Evolutionary conservation across 2,888 invertebrate species (phyloP), one percentile per base, ranked within the genome.

Genomic region (Tubulanus polymorphus): DNA sequence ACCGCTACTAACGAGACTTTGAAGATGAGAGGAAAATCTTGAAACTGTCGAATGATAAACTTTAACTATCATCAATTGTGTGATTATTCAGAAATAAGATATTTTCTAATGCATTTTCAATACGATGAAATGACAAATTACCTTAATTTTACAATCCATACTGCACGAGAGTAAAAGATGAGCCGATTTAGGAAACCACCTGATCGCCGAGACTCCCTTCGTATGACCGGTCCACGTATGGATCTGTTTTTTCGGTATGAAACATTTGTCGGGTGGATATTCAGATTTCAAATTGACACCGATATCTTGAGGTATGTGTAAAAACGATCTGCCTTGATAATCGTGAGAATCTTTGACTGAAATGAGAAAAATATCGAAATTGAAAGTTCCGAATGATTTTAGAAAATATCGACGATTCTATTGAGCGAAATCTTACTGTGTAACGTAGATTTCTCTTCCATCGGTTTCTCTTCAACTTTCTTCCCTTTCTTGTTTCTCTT

Each of bases 151-250:
- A 66, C 89, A 89, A 80, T 99, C 99, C 96, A 99, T 95, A 65
- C 95, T 91, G 51, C 90, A 91, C 0, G 97, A 96, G 1, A 99
- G 83, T 69, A 99, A 83, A 56, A 99, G 85, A 80, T 99, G 99
- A 0, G 94, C 97, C 0, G 93, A 91, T 63, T 84, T 83, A 0
- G 99, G 99, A 72, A 95, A 91, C 92, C 95, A 96, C 55, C 93
- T 86, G 61, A 93, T 92, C 0, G 91, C 89, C 0, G 96, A 89
- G 69, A 99, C 88, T 48, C 95, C 95, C 80, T 97, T 97, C 25
- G 91, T 91, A 81, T 99, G 99, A 0, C 97, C 97, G 63, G 90
- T 87, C 94, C 95, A 97, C 0, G 93, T 93, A 80, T 93, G 93
- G 61, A 97, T 89, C 74, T 92, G 91, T 1, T 92, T 86, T 84